Evolutionary conservation across 2,113 vertebrate genomes (phyloP).

Genomic region (Rhineura floridana): DNA sequence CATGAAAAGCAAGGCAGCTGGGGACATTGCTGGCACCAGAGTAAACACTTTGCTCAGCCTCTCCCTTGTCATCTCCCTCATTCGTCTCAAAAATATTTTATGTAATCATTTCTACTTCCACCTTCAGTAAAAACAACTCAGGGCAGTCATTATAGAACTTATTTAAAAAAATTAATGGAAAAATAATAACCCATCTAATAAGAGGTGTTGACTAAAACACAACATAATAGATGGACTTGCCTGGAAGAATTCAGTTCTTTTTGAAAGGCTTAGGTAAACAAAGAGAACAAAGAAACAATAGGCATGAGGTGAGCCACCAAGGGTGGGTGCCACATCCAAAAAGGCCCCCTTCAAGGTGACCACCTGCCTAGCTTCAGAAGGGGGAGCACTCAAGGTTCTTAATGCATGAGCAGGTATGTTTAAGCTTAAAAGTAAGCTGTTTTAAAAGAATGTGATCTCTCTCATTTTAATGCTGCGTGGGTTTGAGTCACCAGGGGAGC

Average conservation of each 20-base stretch:
- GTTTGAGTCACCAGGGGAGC: neutral
- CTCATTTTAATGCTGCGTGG: neutral
- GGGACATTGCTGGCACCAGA: neutral
- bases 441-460: neutral
- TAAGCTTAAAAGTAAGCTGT: neutral
- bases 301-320: no score
- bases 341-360: neutral
- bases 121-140: neutral
- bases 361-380: neutral
- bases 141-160: no score
- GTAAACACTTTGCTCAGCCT: neutral
- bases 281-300: no score
- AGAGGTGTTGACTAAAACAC: no score
- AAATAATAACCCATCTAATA: no score
- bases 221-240: no score
- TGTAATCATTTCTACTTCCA: neutral
- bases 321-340: neutral
- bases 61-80: neutral
- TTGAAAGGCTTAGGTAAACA: no score
- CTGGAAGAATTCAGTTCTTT: no score
- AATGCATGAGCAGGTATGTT: neutral
- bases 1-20: neutral
- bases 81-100: neutral
- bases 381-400: neutral
- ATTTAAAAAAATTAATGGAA: no score